Conservation (phyloP, 2,797 vertebrate genomes). For the Pelobates cultripes region DNA sequence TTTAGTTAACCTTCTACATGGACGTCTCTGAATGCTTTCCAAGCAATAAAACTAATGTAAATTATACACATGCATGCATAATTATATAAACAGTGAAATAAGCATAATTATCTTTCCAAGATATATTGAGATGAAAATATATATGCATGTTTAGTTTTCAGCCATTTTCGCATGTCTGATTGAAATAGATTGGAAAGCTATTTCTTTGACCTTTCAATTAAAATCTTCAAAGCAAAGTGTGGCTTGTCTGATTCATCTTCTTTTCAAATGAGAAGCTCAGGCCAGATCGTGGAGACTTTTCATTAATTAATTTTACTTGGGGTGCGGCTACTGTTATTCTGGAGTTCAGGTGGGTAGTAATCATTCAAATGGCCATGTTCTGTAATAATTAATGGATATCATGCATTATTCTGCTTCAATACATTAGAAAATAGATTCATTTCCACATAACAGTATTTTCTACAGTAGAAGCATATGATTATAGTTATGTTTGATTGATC, state of each 20-base stretch:
- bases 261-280: constrained; percentile 1
- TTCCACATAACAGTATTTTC: constrained; percentile 29
- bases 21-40: constrained; percentile 51
- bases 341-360: constrained; percentile 10
- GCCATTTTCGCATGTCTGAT: not conserved
- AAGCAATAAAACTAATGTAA: constrained; percentile 55
- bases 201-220: constrained; percentile 4
- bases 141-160: constrained; percentile 22
- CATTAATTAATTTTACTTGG: constrained; percentile 37
- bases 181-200: constrained; percentile 14
- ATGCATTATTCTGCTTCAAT: constrained; percentile 28
- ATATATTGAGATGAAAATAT: constrained; percentile 31
- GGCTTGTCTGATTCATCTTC: constrained; percentile 32
- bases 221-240: constrained; percentile 24
- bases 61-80: constrained; percentile 54
- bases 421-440: constrained; percentile 25
- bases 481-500: constrained; percentile 29
- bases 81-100: constrained; percentile 60
- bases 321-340: constrained; percentile 13
- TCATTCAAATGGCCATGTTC: constrained; percentile 27
- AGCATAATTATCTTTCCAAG: constrained; percentile 60
- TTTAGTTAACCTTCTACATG: constrained; percentile 61
- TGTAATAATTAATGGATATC: constrained; percentile 28
- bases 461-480: not conserved
- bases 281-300: constrained; percentile 5